Evolutionary conservation across 2,113 vertebrate genomes (phyloP).

Genomic region (Recurvirostra avosetta): DNA sequence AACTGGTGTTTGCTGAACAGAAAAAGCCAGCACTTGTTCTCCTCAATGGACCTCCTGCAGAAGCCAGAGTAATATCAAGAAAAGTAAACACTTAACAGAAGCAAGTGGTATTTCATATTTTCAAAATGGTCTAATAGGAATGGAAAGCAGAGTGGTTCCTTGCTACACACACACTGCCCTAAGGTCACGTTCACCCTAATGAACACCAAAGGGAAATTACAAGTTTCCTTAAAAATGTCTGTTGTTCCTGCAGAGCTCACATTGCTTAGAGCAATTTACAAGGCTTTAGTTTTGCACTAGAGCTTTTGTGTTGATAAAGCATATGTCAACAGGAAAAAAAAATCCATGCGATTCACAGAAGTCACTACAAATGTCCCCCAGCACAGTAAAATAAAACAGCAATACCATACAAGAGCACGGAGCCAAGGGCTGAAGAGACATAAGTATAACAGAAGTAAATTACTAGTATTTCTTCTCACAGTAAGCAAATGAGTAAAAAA

Average conservation of each 20-base stretch:
- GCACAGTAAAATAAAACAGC: not conserved
- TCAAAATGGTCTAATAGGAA: not conserved
- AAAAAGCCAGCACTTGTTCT: not conserved
- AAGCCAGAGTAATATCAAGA: not conserved
- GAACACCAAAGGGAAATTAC: not conserved
- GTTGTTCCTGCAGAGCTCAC: not conserved
- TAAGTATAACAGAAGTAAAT: not conserved
- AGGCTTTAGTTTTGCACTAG: not conserved
- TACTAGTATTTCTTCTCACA: not conserved
- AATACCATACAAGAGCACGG: fast-evolving
- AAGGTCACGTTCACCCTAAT: not conserved
- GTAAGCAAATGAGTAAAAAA: not conserved
- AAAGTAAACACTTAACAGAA: not conserved
- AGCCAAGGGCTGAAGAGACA: not conserved
- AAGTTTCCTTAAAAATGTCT: not conserved
- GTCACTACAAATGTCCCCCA: not conserved
- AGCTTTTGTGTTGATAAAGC: not conserved
- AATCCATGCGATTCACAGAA: not conserved
- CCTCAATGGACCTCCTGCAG: not conserved
- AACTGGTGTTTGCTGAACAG: not conserved
- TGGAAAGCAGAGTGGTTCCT: not conserved
- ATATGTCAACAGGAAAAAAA: not conserved
- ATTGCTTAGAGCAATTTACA: not conserved
- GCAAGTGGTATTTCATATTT: not conserved
- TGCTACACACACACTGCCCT: not conserved